These are phyloP conservation scores for Unio pictorum DNA, from an alignment of 2,888 invertebrate species.

Conservation along the genomic window DNA sequence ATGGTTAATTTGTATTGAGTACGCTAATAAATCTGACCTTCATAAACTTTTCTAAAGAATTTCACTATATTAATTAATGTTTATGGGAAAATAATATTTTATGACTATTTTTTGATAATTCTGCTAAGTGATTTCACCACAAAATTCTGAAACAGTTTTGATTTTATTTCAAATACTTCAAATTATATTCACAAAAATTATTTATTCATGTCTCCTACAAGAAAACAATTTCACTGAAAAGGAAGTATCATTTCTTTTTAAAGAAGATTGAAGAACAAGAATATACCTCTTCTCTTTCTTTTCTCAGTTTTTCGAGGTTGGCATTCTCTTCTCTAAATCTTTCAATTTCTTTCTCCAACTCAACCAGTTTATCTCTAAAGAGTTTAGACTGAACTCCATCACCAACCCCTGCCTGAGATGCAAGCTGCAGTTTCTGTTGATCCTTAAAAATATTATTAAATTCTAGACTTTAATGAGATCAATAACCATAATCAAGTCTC, in stretches of 20 bases:
- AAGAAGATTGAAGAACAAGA: neutral
- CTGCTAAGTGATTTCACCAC: too few species aligned
- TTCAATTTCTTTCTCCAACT: constrained; percentile 70
- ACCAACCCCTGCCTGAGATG: constrained; percentile 27
- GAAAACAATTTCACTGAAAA: neutral
- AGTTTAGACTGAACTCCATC: constrained; percentile 65
- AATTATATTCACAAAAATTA: neutral
- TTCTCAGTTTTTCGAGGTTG: constrained; percentile 59
- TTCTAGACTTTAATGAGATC: too few species aligned
- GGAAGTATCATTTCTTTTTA: neutral
- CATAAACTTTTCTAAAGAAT: too few species aligned
- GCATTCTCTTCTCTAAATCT: constrained; percentile 67
- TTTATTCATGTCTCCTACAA: neutral
- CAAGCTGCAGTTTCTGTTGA: constrained; percentile 45
- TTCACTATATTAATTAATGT: too few species aligned
- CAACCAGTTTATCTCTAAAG: constrained; percentile 66
- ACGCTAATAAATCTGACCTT: too few species aligned
- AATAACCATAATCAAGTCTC: neutral
- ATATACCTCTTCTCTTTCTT: constrained; percentile 67
- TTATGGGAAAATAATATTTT: too few species aligned
- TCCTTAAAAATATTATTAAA: constrained; percentile 22
- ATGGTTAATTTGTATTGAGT: too few species aligned
- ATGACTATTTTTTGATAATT: too few species aligned
- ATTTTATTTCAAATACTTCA: too few species aligned
- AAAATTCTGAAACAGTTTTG: too few species aligned